Base-by-base conservation (phyloP, 2,888 invertebrate genomes). In the Cinara cedri region DNA sequence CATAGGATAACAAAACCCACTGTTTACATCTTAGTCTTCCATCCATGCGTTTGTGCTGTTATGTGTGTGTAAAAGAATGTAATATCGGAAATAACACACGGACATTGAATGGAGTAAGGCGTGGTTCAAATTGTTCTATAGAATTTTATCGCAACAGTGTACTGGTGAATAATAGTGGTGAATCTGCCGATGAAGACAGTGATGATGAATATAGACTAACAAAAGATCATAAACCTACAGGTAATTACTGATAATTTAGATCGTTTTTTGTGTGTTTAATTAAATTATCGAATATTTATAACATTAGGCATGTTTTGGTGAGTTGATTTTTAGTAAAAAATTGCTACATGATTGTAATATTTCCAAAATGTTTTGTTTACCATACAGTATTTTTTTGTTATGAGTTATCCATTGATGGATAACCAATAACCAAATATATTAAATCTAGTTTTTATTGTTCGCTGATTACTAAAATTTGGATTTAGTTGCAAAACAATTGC, bases 1-100 rank as follows among this genome's bases (percentile, higher is more conserved):
- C 85, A 57, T 83, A 92, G 90, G 89, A 88, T 82, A 88, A 88
- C 83, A 89, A 90, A 54, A 86, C 87, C 19, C 95, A 95, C 86
- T 91, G 91, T 84, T 89, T 94, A 83, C 92, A 95, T 86, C 91
- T 96, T 90, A 96, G 96, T 86, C 86, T 96, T 81, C 91, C 92
- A 1, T 94, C 93, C 0, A 90, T 92, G 84, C 88, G 95, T 82
- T 90, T 96, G 84, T 96, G 96, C 95, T 97, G 96, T 86, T 94
- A 94, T 85, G 86, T 90, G 81, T 97, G 96, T 87, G 91, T 95
- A 84, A 88, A 88, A 74, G 96, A 97, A 86, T 93, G 96, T 1
- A 91, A 91, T 84, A 87, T 88, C 82, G 87, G 87, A 63, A 84
- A 84, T 82, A 87, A 87, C 82, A 84, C 83, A 65, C 87, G 88